Conservation (phyloP, 2,888 invertebrate genomes). For the Fragum sueziense region DNA sequence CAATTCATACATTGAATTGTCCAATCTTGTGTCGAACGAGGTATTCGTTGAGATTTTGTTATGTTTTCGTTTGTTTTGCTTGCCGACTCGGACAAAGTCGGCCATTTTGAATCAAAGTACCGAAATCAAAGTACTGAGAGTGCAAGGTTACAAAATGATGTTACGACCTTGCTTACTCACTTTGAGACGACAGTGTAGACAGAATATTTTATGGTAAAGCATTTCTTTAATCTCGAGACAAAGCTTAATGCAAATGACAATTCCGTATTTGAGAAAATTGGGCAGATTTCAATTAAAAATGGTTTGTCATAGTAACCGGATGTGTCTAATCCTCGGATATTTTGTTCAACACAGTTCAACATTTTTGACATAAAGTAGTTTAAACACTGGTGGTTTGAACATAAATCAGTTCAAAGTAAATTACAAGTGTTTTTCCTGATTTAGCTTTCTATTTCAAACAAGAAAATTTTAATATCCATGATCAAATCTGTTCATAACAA, state of each 20-base stretch:
- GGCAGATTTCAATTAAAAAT: not conserved
- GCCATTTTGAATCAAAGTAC: constrained; percentile 24
- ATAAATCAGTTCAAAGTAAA: too few species aligned
- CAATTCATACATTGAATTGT: not conserved
- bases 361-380: too few species aligned
- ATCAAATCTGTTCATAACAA: not conserved
- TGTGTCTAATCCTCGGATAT: too few species aligned
- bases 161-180: not conserved
- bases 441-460: not conserved
- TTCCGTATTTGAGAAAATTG: not conserved
- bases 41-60: not conserved
- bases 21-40: not conserved
- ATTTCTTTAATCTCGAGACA: too few species aligned
- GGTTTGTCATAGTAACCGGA: not conserved
- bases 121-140: not conserved
- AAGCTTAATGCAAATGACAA: not conserved
- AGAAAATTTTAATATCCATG: not conserved
- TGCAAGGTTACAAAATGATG: not conserved
- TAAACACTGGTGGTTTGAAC: too few species aligned
- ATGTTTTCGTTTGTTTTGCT: not conserved
- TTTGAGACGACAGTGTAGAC: not conserved
- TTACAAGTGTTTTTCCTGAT: too few species aligned
- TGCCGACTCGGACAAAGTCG: constrained; percentile 6
- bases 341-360: too few species aligned
- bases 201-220: not conserved